Base-by-base conservation (phyloP, 2,888 invertebrate genomes). In the Syrphus vitripennis region DNA sequence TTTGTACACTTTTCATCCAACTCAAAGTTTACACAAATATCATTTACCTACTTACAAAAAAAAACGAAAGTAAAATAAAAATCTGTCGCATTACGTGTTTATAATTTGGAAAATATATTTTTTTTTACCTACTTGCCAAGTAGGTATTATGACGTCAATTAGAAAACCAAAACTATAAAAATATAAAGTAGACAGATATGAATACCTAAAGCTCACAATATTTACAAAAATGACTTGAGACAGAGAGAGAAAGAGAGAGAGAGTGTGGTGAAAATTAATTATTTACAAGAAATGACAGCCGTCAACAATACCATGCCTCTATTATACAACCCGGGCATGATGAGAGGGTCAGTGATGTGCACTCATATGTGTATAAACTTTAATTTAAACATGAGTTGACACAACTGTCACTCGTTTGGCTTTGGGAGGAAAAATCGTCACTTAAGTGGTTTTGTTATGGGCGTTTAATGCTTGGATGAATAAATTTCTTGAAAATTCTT, bases 221-320 rank as follows among this genome's bases (percentile, higher is more conserved):
- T 67, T 80, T 53, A 74, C 69, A 53, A 31, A n/a, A 50, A 12
- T 29, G 24, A 61, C 55, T 37, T 21, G 59, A 57, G 31, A 29
- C 4, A 24, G 3, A n/a, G 50, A 34, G 34, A 10, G 29, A 19
- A 19, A 19, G 2, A 16, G 19, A 10, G 21, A 19, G 21, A 5
- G 55, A 31, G 31, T 19, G 57, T 45, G 5, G 40, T 48, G 57
- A 26, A 59, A 78, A 61, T 83, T 72, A 83, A 83, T 83, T 72
- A 83, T 83, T 83, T 72, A 83, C 59, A 12, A 59, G 16, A 67
- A 34, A 12, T 37, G 75, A 69, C 74, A 75, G 80, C n/a, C 53
- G 74, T 57, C 67, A 74, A 55, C 34, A 63, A 37, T n/a, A n/a
- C n/a, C n/a, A n/a, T n/a, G n/a, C n/a, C n/a, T n/a, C n/a, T n/a